These are phyloP conservation scores for Acanthurus lineatus DNA, from an alignment of 2,797 vertebrate species.

Conservation along the genomic window DNA sequence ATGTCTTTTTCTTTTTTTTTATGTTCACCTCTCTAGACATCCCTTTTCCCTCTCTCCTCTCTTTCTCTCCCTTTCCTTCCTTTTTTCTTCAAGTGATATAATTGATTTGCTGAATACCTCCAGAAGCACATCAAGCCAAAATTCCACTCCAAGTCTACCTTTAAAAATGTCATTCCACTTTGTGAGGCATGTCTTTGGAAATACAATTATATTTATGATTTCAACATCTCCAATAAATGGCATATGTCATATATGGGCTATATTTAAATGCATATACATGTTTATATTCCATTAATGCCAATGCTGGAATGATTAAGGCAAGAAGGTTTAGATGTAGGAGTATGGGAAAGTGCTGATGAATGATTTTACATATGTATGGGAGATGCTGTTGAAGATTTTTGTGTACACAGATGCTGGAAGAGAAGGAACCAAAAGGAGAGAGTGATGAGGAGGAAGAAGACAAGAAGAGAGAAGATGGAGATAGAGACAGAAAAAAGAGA, in stretches of 20 bases:
- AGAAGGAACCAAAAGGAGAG: slow-evolving; percentile 13
- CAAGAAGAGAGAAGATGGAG: slow-evolving; percentile 41
- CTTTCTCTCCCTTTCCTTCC: neutral
- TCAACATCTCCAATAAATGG: slow-evolving; percentile 14
- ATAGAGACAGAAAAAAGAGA: slow-evolving; percentile 66
- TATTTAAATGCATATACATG: slow-evolving; percentile 16
- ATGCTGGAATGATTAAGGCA: slow-evolving; percentile 90
- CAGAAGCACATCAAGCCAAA: slow-evolving; percentile 44
- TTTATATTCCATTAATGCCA: slow-evolving; percentile 82
- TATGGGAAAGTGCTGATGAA: slow-evolving; percentile 77
- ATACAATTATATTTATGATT: slow-evolving; percentile 41
- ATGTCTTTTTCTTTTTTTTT: slow-evolving; percentile 9
- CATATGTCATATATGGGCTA: neutral
- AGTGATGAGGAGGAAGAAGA: slow-evolving; percentile 67
- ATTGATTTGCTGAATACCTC: slow-evolving; percentile 50
- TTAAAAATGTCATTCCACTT: slow-evolving; percentile 34
- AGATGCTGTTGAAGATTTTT: slow-evolving; percentile 86
- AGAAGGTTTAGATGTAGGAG: slow-evolving; percentile 67
- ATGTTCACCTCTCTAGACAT: slow-evolving; percentile 9
- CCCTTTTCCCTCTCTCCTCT: neutral
- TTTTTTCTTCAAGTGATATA: slow-evolving; percentile 27
- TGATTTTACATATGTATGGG: slow-evolving; percentile 83
- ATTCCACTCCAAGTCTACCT: slow-evolving; percentile 16
- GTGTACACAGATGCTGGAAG: slow-evolving; percentile 91
- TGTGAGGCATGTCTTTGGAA: slow-evolving; percentile 21